Percentiles rank a stretch among this genome's conserved stretches.
These are phyloP conservation scores for Trissonchulus sp. DNA, from an alignment of 2,888 invertebrate genomes.

Conservation along the genomic window DNA sequence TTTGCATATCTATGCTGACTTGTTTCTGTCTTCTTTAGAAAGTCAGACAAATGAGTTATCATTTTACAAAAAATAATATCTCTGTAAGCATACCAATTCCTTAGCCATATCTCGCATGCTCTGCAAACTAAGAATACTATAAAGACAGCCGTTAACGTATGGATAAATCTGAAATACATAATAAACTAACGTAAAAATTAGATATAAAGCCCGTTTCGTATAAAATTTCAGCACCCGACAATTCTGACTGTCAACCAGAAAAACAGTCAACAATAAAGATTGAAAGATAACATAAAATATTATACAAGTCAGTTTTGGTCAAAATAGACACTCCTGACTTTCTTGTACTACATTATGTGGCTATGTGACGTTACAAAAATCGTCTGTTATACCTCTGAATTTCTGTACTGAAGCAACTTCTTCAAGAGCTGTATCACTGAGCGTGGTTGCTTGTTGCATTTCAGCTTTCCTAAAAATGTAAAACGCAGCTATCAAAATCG, in stretches of 20 bases:
- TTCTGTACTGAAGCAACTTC: slow-evolving; percentile 13
- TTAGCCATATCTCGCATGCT: slow-evolving; percentile 57
- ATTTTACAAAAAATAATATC: too few species aligned
- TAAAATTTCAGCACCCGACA: background rate
- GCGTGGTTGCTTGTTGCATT: slow-evolving; percentile 13
- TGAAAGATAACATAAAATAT: too few species aligned
- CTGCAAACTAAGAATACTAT: slow-evolving; percentile 58
- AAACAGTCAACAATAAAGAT: too few species aligned
- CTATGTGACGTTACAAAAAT: too few species aligned
- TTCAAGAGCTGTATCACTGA: slow-evolving; percentile 24
- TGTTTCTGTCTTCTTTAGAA: too few species aligned
- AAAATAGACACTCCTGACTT: too few species aligned
- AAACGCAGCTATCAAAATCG: too few species aligned
- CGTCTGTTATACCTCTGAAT: slow-evolving; percentile 29
- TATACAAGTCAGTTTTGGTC: too few species aligned
- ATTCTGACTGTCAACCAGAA: too few species aligned
- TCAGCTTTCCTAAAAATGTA: slow-evolving; percentile 2
- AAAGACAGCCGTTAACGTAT: slow-evolving; percentile 60
- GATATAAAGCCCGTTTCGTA: slow-evolving; percentile 15
- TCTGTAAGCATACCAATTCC: slow-evolving; percentile 56
- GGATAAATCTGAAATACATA: slow-evolving; percentile 56
- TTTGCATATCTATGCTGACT: too few species aligned
- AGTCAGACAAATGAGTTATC: too few species aligned
- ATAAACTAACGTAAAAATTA: slow-evolving; percentile 5
- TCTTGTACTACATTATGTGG: too few species aligned